These are phyloP conservation scores for Oreochromis tanganicae DNA, from an alignment of 2,113 vertebrate genomes.

Conservation along the genomic window DNA sequence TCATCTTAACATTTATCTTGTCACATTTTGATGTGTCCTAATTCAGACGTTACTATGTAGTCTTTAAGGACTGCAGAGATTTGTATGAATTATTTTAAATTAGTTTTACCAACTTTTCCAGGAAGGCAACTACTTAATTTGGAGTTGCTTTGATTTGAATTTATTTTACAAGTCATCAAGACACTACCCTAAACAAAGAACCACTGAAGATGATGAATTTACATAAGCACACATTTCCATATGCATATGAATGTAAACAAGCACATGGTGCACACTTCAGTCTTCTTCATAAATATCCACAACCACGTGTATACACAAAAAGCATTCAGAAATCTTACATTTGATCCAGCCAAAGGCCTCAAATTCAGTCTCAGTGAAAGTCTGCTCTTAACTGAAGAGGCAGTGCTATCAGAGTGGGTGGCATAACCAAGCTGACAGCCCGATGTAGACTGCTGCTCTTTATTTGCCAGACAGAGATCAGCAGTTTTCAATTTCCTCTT, in stretches of 20 bases:
- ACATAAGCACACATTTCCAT: background rate
- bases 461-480: slow-evolving; percentile 49
- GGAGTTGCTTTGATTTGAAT: background rate
- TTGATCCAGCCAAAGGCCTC: slow-evolving; percentile 29
- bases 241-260: background rate
- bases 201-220: background rate
- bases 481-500: slow-evolving; percentile 53
- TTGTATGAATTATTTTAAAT: background rate
- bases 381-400: slow-evolving; percentile 13
- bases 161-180: background rate
- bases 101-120: background rate
- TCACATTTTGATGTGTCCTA: background rate
- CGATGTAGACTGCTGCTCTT: slow-evolving; percentile 51
- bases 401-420: slow-evolving; percentile 56
- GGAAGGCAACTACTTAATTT: background rate
- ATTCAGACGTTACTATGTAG: background rate
- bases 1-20: background rate
- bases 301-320: background rate
- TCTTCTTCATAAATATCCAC: background rate
- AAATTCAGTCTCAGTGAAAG: background rate
- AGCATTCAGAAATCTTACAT: slow-evolving; percentile 3
- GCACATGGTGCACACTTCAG: background rate
- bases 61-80: background rate
- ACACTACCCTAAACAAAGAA: background rate
- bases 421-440: slow-evolving; percentile 44